Base-by-base conservation (phyloP, 1,140 invertebrate species). In the Micrasema longulum region DNA sequence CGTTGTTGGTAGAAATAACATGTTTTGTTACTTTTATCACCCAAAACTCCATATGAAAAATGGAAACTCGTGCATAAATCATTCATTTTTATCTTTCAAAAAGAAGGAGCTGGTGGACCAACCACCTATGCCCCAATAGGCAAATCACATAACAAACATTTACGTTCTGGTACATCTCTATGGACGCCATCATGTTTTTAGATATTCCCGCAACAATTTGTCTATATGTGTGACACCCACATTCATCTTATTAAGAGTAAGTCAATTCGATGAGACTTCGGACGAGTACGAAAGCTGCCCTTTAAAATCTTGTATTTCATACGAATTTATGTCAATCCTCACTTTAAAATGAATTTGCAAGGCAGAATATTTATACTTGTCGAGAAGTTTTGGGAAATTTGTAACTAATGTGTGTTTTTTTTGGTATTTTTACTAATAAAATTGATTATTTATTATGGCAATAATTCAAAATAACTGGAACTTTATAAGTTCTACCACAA, bases 11-110 rank as follows among this genome's bases (percentile, higher is more conserved):
- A 53, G 50, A 57, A 57, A 38, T 16, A 5, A 6, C 20, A 1
- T 57, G 11, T 57, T 57, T 7, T 57, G 35, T 36, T 4, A 16
- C 36, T n/a, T 57, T 57, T 14, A 18, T 11, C 35, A n/a, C 35
- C 26, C 22, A 65, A 65, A 65, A 31, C 31, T 31, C 63, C 41
- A 47, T 16, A 36, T 50, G 26, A 65, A 65, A 31, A 48, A 16
- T 47, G 63, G 63, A 65, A 35, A 35, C n/a, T n/a, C n/a, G n/a
- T n/a, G n/a, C 23, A 18, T 20, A 9, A 12, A 36, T 57, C 53
- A 57, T 57, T 16, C 31, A 38, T 57, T 35, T 10, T 36, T 57
- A 57, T 35, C 53, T 57, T 57, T 57, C 53, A 38, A 57, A 12
- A 36, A 36, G 53, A 57, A 57, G 26, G 53, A 57, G 11, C 53